Conservation (phyloP, 2,888 invertebrate species). For the Napeogenes inachia region DNA sequence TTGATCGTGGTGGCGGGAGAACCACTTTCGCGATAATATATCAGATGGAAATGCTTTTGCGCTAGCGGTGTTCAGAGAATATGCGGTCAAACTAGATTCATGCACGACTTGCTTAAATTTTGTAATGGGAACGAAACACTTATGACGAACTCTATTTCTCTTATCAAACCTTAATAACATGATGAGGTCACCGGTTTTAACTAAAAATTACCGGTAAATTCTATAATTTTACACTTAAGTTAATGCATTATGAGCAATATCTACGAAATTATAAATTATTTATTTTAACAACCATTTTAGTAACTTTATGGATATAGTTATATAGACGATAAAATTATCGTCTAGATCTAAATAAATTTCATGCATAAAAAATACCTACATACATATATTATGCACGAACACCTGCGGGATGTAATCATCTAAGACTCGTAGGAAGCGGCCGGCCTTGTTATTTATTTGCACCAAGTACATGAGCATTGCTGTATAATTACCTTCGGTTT, state of each 20-base stretch:
- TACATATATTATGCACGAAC: neutral
- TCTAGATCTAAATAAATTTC: no score
- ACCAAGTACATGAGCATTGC: conserved; percentile 24
- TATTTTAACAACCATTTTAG: no score
- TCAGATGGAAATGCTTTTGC: conserved; percentile 25
- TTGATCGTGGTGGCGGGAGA: conserved; percentile 46
- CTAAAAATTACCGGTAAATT: neutral
- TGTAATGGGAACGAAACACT: conserved; percentile 26
- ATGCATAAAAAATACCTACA: neutral
- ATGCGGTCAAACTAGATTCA: conserved; percentile 55
- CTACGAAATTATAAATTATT: no score
- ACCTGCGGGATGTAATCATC: conserved; percentile 1
- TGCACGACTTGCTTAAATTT: conserved; percentile 35
- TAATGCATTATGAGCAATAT: no score
- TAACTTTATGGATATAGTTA: no score
- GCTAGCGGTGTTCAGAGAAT: conserved; percentile 40
- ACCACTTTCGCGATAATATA: conserved; percentile 58
- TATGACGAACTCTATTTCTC: conserved; percentile 8
- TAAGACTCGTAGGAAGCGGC: conserved; percentile 54
- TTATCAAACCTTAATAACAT: neutral
- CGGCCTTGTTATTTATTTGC: conserved; percentile 50
- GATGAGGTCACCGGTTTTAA: conserved; percentile 10
- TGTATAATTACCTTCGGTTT: conserved; percentile 2
- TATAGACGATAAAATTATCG: no score
- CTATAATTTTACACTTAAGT: no score